A percentile compares a stretch with the other conserved stretches of the same genome.
phyloP scores from a whole-genome alignment of 2,113 vertebrate species.

The Erpornis zantholeuca region DNA sequence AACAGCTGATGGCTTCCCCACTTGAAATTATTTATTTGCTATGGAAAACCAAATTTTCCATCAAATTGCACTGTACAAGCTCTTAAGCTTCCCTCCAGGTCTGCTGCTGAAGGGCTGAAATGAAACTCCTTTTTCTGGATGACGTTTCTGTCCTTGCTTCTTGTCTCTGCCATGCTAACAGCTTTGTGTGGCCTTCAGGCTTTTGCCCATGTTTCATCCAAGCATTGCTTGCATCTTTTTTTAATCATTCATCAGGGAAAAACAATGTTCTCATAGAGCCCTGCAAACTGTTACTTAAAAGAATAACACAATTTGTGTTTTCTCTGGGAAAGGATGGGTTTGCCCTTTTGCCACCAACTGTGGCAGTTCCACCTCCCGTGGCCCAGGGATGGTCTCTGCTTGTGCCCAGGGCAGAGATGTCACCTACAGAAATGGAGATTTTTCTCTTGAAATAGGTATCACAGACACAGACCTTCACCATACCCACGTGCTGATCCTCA shows the following conservation, averaged over 20 bases:
- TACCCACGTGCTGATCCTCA: rapidly evolving
- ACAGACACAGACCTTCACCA: not conserved
- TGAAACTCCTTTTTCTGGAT: not conserved
- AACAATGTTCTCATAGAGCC: rapidly evolving
- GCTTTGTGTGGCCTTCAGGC: not conserved
- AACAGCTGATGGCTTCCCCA: not conserved
- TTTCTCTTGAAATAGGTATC: not conserved
- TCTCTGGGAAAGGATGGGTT: not conserved
- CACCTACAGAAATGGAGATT: not conserved
- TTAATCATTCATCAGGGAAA: not conserved
- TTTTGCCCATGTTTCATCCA: rapidly evolving
- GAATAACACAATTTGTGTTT: rapidly evolving
- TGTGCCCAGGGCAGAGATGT: not conserved
- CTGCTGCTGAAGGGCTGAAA: not conserved
- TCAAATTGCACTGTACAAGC: not conserved
- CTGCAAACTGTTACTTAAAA: rapidly evolving
- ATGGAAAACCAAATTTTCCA: not conserved
- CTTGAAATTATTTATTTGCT: not conserved
- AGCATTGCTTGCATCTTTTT: not conserved
- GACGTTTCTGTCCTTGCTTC: not conserved
- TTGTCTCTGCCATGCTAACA: rapidly evolving
- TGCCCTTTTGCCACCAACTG: not conserved
- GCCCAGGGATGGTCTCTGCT: not conserved
- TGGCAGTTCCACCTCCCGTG: not conserved
- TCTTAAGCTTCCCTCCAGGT: not conserved